phyloP scores from a whole-genome alignment of 2,888 invertebrate species.

The Liodrosophila aerea region DNA sequence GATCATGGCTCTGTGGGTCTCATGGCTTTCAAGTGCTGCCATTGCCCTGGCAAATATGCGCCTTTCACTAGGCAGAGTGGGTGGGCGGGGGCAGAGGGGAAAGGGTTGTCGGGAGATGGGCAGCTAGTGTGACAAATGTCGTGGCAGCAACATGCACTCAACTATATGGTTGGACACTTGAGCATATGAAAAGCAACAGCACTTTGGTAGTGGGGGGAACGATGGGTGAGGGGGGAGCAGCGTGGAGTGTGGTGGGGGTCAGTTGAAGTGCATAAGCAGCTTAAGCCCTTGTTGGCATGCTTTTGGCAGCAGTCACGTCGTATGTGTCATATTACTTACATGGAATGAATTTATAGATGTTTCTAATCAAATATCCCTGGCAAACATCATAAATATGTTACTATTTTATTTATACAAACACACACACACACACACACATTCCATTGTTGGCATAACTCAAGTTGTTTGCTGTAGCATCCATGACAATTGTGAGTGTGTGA shows the following conservation, averaged over 20 bases:
- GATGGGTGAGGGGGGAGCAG: background rate
- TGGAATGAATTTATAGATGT: conserved; percentile 48
- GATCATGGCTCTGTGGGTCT: background rate
- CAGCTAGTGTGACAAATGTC: conserved; percentile 51
- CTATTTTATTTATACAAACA: conserved; percentile 34
- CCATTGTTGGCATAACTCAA: conserved; percentile 25
- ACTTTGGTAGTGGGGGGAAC: conserved; percentile 13
- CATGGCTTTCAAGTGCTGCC: too few species aligned
- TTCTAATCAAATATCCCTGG: conserved; percentile 62
- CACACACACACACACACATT: conserved; percentile 7
- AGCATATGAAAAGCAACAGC: conserved; percentile 27
- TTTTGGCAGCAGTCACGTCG: conserved; percentile 30
- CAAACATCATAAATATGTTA: conserved; percentile 46
- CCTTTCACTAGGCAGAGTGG: background rate
- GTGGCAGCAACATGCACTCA: conserved; percentile 49
- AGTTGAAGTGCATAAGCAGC: conserved; percentile 25
- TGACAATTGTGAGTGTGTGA: conserved; percentile 18
- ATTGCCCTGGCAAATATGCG: conserved; percentile 4
- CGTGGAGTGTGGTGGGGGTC: background rate
- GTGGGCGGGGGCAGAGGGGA: background rate
- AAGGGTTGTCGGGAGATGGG: background rate
- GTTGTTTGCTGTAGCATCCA: conserved; percentile 28
- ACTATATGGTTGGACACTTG: conserved; percentile 49
- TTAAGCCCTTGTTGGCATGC: conserved; percentile 27
- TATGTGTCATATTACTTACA: conserved; percentile 36